These are phyloP conservation scores for Drosophila kikkawai DNA, from an alignment of 1,140 invertebrate species.

Conservation along the genomic window DNA sequence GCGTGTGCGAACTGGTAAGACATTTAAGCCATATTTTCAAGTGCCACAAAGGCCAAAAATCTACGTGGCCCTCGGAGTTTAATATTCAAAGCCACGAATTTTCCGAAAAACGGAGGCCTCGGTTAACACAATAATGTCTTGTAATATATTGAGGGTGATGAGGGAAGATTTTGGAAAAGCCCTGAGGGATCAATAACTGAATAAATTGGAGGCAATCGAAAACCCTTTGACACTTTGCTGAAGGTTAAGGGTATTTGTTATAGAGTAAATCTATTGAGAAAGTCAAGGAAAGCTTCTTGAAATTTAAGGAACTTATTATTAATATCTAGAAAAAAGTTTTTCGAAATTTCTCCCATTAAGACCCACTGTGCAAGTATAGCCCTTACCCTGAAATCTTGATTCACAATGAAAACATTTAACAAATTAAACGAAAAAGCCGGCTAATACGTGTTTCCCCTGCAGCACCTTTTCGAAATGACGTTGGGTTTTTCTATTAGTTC, in stretches of 20 bases:
- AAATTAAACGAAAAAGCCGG: constrained; percentile 66
- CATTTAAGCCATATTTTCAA: constrained; percentile 77
- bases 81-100: constrained; percentile 52
- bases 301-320: no score
- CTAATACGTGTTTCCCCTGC: constrained; percentile 56
- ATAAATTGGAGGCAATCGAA: constrained; percentile 3
- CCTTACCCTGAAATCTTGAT: neutral
- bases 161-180: constrained; percentile 3
- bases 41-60: constrained; percentile 30
- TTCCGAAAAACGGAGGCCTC: neutral
- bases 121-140: constrained; percentile 26
- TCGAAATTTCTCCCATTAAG: no score
- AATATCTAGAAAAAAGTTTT: no score
- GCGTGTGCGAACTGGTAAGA: constrained; percentile 72
- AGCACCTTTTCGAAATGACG: neutral
- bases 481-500: constrained; percentile 21
- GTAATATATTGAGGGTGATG: constrained; percentile 5
- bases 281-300: neutral
- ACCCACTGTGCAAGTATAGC: neutral
- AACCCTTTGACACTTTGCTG: neutral
- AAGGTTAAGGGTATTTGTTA: neutral
- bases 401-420: constrained; percentile 56
- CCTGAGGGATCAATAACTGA: neutral
- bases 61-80: constrained; percentile 21
- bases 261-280: neutral